Conservation (phyloP, 1,140 invertebrate species). For the Aphaenogaster rudis region DNA sequence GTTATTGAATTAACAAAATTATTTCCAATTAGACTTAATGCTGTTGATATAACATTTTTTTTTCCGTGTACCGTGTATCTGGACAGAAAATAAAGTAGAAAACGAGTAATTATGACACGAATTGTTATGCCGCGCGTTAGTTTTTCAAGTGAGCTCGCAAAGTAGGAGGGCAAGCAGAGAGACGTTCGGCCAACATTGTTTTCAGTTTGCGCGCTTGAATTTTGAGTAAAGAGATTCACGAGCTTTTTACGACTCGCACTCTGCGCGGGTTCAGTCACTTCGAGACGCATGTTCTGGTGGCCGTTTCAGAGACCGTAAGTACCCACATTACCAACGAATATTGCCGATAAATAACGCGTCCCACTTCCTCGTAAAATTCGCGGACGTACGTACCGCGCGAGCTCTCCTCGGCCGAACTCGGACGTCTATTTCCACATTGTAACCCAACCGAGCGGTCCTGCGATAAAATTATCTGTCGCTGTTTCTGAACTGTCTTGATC, state of each 20-base stretch:
- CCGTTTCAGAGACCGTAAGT: slow-evolving; percentile 63
- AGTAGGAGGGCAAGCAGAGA: neutral
- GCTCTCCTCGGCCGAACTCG: neutral
- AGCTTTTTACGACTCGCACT: slow-evolving; percentile 63
- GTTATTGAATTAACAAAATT: too few species aligned
- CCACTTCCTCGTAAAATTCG: slow-evolving; percentile 68
- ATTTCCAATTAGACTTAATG: too few species aligned
- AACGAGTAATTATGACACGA: too few species aligned
- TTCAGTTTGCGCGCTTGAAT: slow-evolving; percentile 54
- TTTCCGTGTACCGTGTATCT: too few species aligned
- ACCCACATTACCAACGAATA: slow-evolving; percentile 66
- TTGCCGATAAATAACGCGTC: slow-evolving; percentile 70
- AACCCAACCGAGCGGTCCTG: slow-evolving; percentile 36
- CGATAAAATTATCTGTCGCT: slow-evolving; percentile 58
- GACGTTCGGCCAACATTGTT: neutral
- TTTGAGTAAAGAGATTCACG: slow-evolving; percentile 58
- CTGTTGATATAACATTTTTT: too few species aligned
- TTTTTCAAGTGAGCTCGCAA: neutral
- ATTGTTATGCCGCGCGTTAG: neutral
- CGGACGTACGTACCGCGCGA: slow-evolving; percentile 5
- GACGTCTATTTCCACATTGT: slow-evolving; percentile 62
- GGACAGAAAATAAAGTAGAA: too few species aligned
- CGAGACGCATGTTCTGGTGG: slow-evolving; percentile 47
- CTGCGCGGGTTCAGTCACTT: slow-evolving; percentile 57
- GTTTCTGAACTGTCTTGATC: slow-evolving; percentile 38